A percentile compares a stretch with the other conserved stretches of the same genome.
phyloP scores from a whole-genome alignment of 2,113 vertebrate genomes.

The Chauna torquata region DNA sequence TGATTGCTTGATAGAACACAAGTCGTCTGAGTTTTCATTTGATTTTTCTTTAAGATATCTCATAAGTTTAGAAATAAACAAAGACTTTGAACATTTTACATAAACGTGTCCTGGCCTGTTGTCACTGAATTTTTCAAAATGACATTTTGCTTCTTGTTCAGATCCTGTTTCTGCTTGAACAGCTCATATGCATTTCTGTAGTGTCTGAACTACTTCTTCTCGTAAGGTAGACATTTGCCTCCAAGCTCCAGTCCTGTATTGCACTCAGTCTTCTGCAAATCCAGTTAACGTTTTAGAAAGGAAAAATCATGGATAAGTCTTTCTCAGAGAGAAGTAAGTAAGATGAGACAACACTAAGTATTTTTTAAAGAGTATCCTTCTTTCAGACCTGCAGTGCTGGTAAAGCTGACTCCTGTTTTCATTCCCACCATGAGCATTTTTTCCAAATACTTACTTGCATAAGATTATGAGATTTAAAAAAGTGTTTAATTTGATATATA shows the following conservation, averaged over 20 bases:
- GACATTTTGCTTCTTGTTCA: neutral
- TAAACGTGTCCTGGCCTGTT: neutral
- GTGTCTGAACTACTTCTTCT: neutral
- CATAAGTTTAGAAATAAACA: neutral
- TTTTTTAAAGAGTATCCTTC: neutral
- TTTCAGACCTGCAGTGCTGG: neutral
- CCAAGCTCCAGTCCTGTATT: neutral
- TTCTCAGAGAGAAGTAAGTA: neutral
- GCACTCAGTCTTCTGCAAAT: neutral
- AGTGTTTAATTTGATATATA: neutral
- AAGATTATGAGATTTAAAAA: neutral
- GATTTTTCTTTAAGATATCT: neutral
- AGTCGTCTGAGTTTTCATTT: neutral
- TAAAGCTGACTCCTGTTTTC: neutral
- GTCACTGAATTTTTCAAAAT: slow-evolving; percentile 23
- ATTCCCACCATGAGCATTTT: neutral
- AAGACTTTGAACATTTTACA: neutral
- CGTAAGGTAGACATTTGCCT: neutral
- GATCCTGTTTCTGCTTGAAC: neutral
- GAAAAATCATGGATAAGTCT: neutral
- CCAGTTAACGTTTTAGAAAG: neutral
- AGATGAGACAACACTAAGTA: neutral
- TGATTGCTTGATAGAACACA: neutral
- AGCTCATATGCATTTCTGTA: neutral
- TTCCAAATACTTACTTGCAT: neutral